Evolutionary conservation across 2,888 invertebrate species (phyloP).

Genomic region (Campoplex nolae): DNA sequence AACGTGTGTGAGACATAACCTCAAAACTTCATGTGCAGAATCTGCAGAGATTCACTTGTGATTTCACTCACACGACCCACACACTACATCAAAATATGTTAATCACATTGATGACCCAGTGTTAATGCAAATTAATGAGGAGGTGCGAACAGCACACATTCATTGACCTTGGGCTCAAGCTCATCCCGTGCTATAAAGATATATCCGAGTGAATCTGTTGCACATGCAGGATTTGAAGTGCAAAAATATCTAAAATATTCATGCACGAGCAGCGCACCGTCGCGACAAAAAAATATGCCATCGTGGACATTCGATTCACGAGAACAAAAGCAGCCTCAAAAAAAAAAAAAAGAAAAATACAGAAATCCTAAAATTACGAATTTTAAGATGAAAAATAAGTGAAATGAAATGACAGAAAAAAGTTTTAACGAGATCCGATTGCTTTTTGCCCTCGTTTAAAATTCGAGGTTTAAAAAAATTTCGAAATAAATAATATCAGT

Average conservation of each 20-base stretch:
- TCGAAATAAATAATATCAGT: not conserved
- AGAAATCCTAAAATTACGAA: no score
- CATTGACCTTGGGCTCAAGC: slow-evolving; percentile 24
- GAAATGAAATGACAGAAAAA: not conserved
- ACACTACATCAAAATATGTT: slow-evolving; percentile 27
- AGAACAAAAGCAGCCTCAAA: no score
- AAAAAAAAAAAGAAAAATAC: no score
- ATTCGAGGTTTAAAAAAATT: not conserved
- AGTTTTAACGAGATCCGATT: not conserved
- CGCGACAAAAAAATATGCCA: not conserved
- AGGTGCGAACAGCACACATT: slow-evolving; percentile 29
- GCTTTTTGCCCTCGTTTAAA: not conserved
- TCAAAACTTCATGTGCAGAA: slow-evolving; percentile 32
- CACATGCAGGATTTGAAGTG: not conserved
- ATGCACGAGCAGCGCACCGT: not conserved
- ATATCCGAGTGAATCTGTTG: not conserved
- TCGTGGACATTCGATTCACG: not conserved
- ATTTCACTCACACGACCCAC: slow-evolving; percentile 5
- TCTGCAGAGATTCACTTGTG: not conserved
- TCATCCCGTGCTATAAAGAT: not conserved
- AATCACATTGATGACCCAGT: slow-evolving; percentile 51
- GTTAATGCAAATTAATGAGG: slow-evolving; percentile 60
- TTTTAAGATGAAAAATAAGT: not conserved
- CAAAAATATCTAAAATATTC: not conserved
- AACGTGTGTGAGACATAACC: not conserved